Conservation (phyloP, 1,140 invertebrate species). For the Sycophaga agraensis region DNA sequence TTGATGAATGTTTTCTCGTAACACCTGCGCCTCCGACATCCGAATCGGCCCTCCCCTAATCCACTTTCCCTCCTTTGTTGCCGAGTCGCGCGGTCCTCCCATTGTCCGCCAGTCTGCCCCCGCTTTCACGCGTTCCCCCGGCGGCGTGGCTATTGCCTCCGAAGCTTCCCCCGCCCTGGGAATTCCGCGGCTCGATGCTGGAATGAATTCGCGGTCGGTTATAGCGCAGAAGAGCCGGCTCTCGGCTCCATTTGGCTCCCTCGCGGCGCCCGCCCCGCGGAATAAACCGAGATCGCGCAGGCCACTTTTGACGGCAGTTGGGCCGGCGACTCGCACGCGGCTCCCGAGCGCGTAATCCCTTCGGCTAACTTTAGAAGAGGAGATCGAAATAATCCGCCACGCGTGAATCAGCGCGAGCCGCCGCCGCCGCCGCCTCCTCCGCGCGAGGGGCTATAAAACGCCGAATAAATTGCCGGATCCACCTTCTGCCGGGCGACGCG, state of each 20-base stretch:
- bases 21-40: slow-evolving; percentile 45
- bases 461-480: slow-evolving; percentile 48
- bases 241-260: too few species aligned
- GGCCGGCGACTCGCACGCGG: not conserved
- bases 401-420: slow-evolving; percentile 32
- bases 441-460: slow-evolving; percentile 48
- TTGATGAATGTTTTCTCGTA: slow-evolving; percentile 55
- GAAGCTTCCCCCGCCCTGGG: too few species aligned
- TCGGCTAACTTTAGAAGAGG: slow-evolving; percentile 43
- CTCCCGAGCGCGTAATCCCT: slow-evolving; percentile 31
- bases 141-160: too few species aligned
- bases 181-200: too few species aligned
- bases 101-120: too few species aligned
- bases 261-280: too few species aligned
- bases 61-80: slow-evolving; percentile 25
- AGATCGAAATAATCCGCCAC: slow-evolving; percentile 51
- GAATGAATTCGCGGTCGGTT: too few species aligned
- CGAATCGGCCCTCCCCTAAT: slow-evolving; percentile 39
- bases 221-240: too few species aligned
- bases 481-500: slow-evolving; percentile 20
- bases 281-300: not conserved
- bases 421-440: not conserved
- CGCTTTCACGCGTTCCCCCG: too few species aligned
- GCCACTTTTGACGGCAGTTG: too few species aligned
- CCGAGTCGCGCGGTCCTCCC: too few species aligned